phyloP scores from a whole-genome alignment of 2,797 vertebrate genomes.

The Lithobates pipiens region DNA sequence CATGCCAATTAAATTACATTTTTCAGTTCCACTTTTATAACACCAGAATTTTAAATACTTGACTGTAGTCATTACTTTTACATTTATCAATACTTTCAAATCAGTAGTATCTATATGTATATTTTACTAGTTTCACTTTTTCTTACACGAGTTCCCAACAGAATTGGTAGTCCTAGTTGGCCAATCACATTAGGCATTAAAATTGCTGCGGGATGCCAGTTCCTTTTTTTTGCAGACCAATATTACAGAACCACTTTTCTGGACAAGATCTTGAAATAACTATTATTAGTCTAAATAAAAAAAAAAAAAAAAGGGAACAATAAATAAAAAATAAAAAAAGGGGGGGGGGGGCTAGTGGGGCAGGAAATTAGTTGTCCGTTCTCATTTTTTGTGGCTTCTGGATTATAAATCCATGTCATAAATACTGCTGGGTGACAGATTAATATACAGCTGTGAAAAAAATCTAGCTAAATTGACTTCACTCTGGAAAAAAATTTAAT shows the following conservation, averaged over 20 bases:
- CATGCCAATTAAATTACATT: background rate
- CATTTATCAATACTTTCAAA: conserved; percentile 24
- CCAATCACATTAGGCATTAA: too few relatives aligned
- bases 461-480: background rate
- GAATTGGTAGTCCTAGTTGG: background rate
- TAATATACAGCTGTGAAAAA: background rate
- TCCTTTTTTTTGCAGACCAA: too few relatives aligned
- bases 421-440: conserved; percentile 36
- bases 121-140: background rate
- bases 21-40: conserved; percentile 5
- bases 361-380: too few relatives aligned
- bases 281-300: too few relatives aligned
- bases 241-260: too few relatives aligned
- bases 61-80: conserved; percentile 27
- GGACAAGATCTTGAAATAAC: too few relatives aligned
- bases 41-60: conserved; percentile 5
- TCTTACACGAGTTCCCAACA: background rate
- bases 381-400: too few relatives aligned
- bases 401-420: background rate
- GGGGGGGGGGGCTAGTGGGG: too few relatives aligned
- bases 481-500: background rate
- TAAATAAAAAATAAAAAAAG: too few relatives aligned
- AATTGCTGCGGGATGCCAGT: too few relatives aligned
- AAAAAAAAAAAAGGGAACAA: too few relatives aligned
- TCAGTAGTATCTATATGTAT: conserved; percentile 1